Conservation (phyloP, 2,113 vertebrate species). For the Platichthys stellatus region DNA sequence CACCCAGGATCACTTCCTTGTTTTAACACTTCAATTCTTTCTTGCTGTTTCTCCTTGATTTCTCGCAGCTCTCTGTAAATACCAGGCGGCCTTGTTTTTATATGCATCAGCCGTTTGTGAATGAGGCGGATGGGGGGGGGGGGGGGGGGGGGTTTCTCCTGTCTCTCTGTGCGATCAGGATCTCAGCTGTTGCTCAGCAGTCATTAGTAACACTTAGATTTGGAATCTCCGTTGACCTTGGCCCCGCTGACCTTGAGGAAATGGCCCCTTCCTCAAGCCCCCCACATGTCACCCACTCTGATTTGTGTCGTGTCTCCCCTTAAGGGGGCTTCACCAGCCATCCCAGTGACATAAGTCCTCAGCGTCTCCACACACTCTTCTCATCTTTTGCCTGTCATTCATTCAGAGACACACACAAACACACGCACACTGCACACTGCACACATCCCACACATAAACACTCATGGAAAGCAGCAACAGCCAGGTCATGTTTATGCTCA, state of each 20-base stretch:
- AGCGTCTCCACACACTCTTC: slow-evolving; percentile 15
- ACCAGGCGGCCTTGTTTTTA: slow-evolving; percentile 15
- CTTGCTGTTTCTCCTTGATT: slow-evolving; percentile 29
- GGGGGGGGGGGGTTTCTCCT: slow-evolving; percentile 6
- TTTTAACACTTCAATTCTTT: slow-evolving; percentile 66
- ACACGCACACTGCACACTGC: neutral
- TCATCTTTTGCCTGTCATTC: slow-evolving; percentile 31
- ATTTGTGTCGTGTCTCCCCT: slow-evolving; percentile 60
- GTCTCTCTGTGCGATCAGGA: slow-evolving; percentile 27
- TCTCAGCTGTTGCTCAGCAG: slow-evolving; percentile 67
- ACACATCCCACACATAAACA: neutral
- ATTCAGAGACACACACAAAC: neutral
- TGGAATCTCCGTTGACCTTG: slow-evolving; percentile 70
- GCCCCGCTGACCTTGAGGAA: slow-evolving; percentile 75
- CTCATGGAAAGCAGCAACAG: slow-evolving; percentile 7
- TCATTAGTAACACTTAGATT: slow-evolving; percentile 58
- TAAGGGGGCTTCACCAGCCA: slow-evolving; percentile 33
- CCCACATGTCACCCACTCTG: slow-evolving; percentile 65
- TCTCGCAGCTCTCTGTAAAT: slow-evolving; percentile 18
- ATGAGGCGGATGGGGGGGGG: slow-evolving; percentile 10
- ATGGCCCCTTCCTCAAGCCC: slow-evolving; percentile 62
- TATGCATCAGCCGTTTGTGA: slow-evolving; percentile 21
- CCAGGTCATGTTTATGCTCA: neutral
- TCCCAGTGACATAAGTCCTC: slow-evolving; percentile 31
- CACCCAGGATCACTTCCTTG: slow-evolving; percentile 74